A percentile compares a stretch with the other conserved stretches of the same genome.
phyloP scores from a whole-genome alignment of 2,113 vertebrate genomes.

The Thunnus thynnus region DNA sequence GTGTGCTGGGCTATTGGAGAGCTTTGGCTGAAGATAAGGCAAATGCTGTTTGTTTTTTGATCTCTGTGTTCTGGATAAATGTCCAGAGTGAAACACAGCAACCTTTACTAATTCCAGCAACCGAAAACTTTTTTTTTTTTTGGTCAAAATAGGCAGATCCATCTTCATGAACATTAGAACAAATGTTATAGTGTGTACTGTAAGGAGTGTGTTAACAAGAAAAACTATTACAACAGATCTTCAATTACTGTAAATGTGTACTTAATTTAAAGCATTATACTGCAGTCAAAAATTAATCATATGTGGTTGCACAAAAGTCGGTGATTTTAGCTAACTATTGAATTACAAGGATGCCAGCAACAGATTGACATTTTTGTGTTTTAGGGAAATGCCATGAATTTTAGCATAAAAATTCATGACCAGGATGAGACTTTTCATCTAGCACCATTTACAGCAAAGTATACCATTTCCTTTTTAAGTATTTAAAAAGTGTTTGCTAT shows the following conservation, averaged over 20 bases:
- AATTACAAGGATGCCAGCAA: no score
- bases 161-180: not conserved
- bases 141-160: not conserved
- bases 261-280: no score
- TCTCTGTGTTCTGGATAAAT: constrained; percentile 9
- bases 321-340: no score
- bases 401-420: no score
- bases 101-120: not conserved
- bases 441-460: no score
- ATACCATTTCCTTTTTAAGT: no score
- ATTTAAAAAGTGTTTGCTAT: no score
- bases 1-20: constrained; percentile 12
- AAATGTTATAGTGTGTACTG: not conserved
- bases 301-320: no score
- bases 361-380: no score
- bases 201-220: not conserved
- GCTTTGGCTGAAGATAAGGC: constrained; percentile 23
- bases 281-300: no score
- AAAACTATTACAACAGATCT: not conserved
- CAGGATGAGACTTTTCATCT: no score
- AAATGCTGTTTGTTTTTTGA: constrained; percentile 27
- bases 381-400: no score
- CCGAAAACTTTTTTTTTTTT: not conserved
- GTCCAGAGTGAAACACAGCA: not conserved
- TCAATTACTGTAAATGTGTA: not conserved